Evolutionary conservation across 2,888 invertebrate species (phyloP).

Genomic region (Lomographa bimaculata): DNA sequence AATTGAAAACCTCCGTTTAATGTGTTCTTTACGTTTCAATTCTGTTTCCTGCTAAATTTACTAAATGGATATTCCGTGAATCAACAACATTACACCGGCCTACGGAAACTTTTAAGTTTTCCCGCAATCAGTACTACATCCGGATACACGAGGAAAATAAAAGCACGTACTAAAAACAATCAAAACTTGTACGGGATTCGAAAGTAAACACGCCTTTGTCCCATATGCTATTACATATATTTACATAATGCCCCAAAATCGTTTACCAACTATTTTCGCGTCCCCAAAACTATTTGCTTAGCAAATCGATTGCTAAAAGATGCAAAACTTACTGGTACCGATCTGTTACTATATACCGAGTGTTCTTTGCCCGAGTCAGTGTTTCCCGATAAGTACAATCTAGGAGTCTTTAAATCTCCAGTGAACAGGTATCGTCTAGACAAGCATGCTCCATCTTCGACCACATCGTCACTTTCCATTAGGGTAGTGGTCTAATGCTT

Average conservation of each 20-base stretch:
- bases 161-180: slow-evolving; percentile 32
- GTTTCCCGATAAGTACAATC: too few relatives aligned
- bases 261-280: slow-evolving; percentile 29
- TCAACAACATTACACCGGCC: too few relatives aligned
- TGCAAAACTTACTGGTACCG: slow-evolving; percentile 4
- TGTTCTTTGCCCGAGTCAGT: too few relatives aligned
- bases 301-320: slow-evolving; percentile 28
- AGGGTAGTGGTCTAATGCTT: too few relatives aligned
- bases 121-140: slow-evolving; percentile 13
- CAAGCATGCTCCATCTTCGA: too few relatives aligned
- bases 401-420: too few relatives aligned
- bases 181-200: slow-evolving; percentile 30
- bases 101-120: slow-evolving; percentile 12
- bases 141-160: slow-evolving; percentile 21
- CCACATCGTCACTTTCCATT: too few relatives aligned
- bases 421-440: too few relatives aligned
- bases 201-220: slow-evolving; percentile 34
- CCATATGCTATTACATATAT: slow-evolving; percentile 30
- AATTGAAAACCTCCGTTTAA: too few relatives aligned
- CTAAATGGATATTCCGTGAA: too few relatives aligned
- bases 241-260: slow-evolving; percentile 32
- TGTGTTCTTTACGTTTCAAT: too few relatives aligned
- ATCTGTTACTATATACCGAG: background rate
- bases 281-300: slow-evolving; percentile 29
- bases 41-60: too few relatives aligned